Conservation (phyloP, 2,113 vertebrate genomes). For the Malurus alboscapulatus region DNA sequence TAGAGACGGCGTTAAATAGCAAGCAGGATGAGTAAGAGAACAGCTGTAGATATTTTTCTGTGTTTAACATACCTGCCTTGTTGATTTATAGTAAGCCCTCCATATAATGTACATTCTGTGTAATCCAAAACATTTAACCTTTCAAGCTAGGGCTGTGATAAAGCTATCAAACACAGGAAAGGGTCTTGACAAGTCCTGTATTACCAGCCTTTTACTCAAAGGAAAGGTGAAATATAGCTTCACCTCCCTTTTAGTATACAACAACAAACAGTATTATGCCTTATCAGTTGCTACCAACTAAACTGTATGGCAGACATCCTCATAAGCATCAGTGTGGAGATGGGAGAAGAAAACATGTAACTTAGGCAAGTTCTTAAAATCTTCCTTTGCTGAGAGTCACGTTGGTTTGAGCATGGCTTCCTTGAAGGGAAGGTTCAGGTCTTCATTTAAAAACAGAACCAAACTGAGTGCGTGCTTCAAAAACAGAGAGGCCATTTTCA, state of each 20-base stretch:
- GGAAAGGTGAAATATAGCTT: conserved; percentile 54
- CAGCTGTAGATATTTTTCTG: conserved; percentile 80
- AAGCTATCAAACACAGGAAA: conserved; percentile 77
- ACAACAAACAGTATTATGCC: not conserved
- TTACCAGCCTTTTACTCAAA: conserved; percentile 54
- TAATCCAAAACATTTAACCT: conserved; percentile 81
- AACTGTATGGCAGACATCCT: not conserved
- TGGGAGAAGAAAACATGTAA: not conserved
- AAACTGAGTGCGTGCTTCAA: not conserved
- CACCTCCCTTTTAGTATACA: conserved; percentile 41
- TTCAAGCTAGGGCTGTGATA: conserved; percentile 69
- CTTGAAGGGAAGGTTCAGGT: not conserved
- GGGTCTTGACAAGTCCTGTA: conserved; percentile 65
- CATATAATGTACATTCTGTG: conserved; percentile 74
- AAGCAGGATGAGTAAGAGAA: conserved; percentile 78
- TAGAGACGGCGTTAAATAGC: conserved; percentile 76
- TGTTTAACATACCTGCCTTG: conserved; percentile 80
- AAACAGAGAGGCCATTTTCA: not conserved
- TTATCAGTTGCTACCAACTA: conserved; percentile 37
- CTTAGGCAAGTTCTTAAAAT: not conserved
- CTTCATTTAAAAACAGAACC: not conserved
- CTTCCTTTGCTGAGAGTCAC: not conserved
- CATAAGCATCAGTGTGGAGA: not conserved
- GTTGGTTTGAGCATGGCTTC: not conserved
- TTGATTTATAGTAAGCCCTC: conserved; percentile 78